phyloP scores from a whole-genome alignment of 2,888 invertebrate species.

The Agonopterix alstromeriana region DNA sequence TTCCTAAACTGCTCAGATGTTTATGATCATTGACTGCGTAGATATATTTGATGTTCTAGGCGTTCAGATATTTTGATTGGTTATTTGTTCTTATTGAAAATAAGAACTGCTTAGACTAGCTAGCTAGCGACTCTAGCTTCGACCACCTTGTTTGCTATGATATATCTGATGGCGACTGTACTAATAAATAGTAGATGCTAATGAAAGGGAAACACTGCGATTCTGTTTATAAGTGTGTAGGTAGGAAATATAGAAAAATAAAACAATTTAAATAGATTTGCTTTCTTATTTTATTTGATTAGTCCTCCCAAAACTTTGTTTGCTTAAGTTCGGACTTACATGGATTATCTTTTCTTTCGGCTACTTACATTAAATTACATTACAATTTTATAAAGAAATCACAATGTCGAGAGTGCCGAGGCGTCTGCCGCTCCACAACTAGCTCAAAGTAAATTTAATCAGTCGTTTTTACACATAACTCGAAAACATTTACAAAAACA shows the following conservation, averaged over 20 bases:
- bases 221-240: no score
- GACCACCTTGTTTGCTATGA: no score
- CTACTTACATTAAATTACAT: constrained; percentile 73
- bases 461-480: constrained; percentile 64
- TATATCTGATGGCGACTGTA: no score
- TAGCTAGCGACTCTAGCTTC: no score
- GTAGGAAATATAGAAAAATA: constrained; percentile 30
- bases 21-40: no score
- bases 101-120: no score
- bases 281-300: constrained; percentile 72
- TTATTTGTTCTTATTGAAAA: no score
- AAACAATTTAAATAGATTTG: constrained; percentile 57
- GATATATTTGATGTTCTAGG: no score
- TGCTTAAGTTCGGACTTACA: constrained; percentile 68
- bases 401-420: constrained; percentile 58
- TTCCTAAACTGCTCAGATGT: no score
- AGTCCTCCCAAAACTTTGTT: constrained; percentile 66
- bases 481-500: constrained; percentile 42
- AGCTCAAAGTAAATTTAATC: constrained; percentile 57
- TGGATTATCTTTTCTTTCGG: constrained; percentile 43
- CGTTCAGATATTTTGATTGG: no score
- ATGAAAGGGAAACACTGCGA: no score
- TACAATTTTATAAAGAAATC: constrained; percentile 74
- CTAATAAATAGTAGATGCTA: no score
- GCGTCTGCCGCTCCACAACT: constrained; percentile 32